Evolutionary conservation across 2,113 vertebrate species (phyloP).

Genomic region (Nettapus auritus): DNA sequence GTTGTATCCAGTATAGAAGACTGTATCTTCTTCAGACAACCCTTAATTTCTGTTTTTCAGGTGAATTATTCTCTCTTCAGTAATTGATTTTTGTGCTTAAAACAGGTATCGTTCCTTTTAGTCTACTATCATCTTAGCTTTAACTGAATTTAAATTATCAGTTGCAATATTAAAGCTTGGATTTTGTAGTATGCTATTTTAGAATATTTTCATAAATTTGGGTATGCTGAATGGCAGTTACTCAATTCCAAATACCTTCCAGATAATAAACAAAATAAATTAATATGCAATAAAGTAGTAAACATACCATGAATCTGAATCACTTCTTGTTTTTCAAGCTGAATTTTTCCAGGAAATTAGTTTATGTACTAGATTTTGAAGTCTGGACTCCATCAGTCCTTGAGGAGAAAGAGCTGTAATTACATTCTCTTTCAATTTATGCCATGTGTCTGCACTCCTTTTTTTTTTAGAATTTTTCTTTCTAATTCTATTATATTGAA

Average conservation of each 20-base stretch:
- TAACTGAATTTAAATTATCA: not conserved
- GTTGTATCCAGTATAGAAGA: not conserved
- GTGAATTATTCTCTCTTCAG: not conserved
- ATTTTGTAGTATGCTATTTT: not conserved
- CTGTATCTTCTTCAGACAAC: not conserved
- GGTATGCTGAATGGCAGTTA: slow-evolving; percentile 7
- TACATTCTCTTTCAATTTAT: slow-evolving; percentile 59
- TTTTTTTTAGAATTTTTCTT: slow-evolving; percentile 47
- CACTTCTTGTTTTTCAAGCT: slow-evolving; percentile 34
- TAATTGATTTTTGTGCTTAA: not conserved
- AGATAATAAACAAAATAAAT: slow-evolving; percentile 45
- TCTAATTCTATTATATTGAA: slow-evolving; percentile 61
- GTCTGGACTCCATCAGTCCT: slow-evolving; percentile 67
- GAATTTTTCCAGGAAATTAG: slow-evolving; percentile 55
- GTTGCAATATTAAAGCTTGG: not conserved
- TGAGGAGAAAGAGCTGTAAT: slow-evolving; percentile 53
- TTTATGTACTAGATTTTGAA: slow-evolving; percentile 54
- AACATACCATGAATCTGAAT: slow-evolving; percentile 50
- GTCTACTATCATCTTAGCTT: not conserved
- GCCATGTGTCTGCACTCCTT: slow-evolving; percentile 41
- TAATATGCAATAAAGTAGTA: not conserved
- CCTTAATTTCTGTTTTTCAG: not conserved
- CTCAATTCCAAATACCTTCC: not conserved
- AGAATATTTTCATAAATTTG: not conserved
- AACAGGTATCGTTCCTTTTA: not conserved